Conservation (phyloP, 2,113 vertebrate genomes). For the Catharus fuscescens region DNA sequence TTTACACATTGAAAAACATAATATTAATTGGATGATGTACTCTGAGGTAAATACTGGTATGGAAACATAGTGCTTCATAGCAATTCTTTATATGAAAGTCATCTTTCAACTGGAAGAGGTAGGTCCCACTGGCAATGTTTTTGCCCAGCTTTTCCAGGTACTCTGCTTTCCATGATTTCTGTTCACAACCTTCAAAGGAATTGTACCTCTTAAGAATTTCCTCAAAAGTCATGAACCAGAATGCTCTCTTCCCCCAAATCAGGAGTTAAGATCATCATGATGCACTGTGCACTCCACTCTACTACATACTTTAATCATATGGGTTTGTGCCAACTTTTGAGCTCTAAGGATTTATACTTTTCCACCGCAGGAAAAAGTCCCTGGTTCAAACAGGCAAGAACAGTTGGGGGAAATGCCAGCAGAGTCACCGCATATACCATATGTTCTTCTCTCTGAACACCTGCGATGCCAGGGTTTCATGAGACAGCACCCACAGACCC, state of each 20-base stretch:
- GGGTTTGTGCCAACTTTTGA: neutral
- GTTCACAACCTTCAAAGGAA: neutral
- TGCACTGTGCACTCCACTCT: accelerated
- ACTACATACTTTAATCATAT: neutral
- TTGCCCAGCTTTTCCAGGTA: neutral
- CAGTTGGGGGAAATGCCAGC: accelerated
- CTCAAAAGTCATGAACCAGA: neutral
- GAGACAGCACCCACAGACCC: neutral
- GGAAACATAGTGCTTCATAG: neutral
- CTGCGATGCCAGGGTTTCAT: neutral
- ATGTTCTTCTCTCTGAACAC: neutral
- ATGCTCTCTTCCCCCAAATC: neutral
- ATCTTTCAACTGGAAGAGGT: neutral
- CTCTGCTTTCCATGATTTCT: neutral
- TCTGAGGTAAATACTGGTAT: neutral
- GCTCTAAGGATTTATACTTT: neutral
- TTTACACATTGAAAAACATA: neutral
- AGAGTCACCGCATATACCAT: accelerated
- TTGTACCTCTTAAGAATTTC: neutral
- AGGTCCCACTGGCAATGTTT: neutral
- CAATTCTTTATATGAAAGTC: neutral
- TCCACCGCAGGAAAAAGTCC: neutral
- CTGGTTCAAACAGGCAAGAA: neutral
- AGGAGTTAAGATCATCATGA: neutral
- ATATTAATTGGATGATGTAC: neutral